Conservation (phyloP, 2,113 vertebrate genomes). For the Paradoxurus hermaphroditus region DNA sequence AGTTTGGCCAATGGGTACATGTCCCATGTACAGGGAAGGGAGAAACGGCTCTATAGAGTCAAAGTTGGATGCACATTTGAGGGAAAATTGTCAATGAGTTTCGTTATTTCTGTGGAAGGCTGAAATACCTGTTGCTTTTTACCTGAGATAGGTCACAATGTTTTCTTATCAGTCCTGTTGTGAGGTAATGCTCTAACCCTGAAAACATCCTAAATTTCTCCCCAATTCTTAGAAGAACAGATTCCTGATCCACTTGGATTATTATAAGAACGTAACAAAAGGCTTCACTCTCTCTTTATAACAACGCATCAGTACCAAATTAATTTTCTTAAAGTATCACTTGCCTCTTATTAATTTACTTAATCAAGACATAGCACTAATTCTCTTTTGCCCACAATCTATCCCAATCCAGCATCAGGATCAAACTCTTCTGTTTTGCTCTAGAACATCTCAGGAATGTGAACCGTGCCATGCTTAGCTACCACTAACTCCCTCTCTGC, state of each 20-base stretch:
- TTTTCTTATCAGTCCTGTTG: background rate
- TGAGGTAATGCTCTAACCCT: background rate
- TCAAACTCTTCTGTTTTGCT: background rate
- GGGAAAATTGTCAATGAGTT: background rate
- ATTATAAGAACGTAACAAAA: slow-evolving; percentile 28
- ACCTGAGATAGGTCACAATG: background rate
- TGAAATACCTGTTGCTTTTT: slow-evolving; percentile 19
- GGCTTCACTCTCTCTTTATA: slow-evolving; percentile 10
- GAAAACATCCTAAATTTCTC: background rate
- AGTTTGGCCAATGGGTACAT: no score
- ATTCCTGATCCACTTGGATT: background rate
- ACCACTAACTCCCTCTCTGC: background rate
- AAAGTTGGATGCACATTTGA: background rate
- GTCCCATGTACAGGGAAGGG: background rate
- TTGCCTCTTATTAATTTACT: slow-evolving; percentile 42
- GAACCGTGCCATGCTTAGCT: background rate
- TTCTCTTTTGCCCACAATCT: background rate
- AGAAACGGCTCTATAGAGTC: background rate
- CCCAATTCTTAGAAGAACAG: background rate
- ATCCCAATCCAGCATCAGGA: background rate
- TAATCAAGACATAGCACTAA: slow-evolving; percentile 28
- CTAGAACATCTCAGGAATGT: background rate
- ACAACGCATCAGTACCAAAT: slow-evolving; percentile 43
- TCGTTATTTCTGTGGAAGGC: background rate
- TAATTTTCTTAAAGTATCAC: slow-evolving; percentile 59